Evolutionary conservation across 2,888 invertebrate species (phyloP).

Genomic region (Epinotia bilunana): DNA sequence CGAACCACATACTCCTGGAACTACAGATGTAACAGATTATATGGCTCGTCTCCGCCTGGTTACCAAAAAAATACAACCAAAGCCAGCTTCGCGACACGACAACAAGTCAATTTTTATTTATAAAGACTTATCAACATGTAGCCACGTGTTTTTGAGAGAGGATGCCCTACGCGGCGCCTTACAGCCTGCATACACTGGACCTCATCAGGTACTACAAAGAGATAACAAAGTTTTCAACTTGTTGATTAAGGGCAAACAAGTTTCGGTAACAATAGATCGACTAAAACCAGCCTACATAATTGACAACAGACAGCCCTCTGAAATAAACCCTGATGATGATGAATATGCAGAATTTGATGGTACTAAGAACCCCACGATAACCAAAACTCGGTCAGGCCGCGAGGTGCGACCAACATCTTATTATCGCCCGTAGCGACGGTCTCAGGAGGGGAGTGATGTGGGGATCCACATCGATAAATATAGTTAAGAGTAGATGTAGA

Average conservation of each 20-base stretch:
- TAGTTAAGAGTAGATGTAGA: too few species aligned
- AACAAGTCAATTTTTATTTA: too few species aligned
- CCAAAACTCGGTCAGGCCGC: background rate
- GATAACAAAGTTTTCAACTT: constrained; percentile 50
- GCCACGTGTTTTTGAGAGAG: too few species aligned
- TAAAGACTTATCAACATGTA: too few species aligned
- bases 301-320: constrained; percentile 7
- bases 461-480: background rate
- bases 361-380: background rate
- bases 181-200: constrained; percentile 53
- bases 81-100: constrained; percentile 46
- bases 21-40: background rate
- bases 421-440: constrained; percentile 10
- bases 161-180: too few species aligned
- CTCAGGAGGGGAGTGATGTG: constrained; percentile 17
- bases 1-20: background rate
- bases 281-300: constrained; percentile 51
- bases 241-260: constrained; percentile 45
- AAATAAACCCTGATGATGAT: background rate
- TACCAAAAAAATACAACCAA: background rate
- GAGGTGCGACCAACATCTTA: background rate
- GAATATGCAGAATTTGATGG: too few species aligned
- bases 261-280: constrained; percentile 50
- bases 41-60: background rate
- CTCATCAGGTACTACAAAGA: constrained; percentile 49